Percentiles rank a stretch among this genome's conserved stretches.
Conservation (phyloP, 2,888 invertebrate species). For the Ischnus inquisitorius region DNA sequence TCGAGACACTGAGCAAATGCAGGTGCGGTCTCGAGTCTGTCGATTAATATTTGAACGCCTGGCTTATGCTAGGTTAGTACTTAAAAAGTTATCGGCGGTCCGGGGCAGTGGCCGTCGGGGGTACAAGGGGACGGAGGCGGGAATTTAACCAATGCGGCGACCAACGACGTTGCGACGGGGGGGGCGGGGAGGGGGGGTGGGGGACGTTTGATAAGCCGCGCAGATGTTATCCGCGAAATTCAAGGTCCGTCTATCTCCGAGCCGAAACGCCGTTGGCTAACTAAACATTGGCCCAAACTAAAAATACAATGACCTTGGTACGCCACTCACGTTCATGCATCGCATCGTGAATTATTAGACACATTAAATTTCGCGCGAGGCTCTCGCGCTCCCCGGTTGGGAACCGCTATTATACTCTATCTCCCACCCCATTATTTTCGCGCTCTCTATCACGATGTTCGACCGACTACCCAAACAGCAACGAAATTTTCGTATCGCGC, state of each 20-base stretch:
- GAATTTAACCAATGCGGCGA: conserved; percentile 20
- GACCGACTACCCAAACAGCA: background rate
- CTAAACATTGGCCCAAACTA: conserved; percentile 84
- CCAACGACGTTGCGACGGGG: conserved; percentile 38
- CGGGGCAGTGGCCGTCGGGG: conserved; percentile 54
- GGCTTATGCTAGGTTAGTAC: conserved; percentile 85
- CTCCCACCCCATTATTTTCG: conserved; percentile 35
- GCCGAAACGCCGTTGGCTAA: conserved; percentile 79
- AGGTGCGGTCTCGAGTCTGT: conserved; percentile 79
- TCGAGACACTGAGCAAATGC: conserved; percentile 79
- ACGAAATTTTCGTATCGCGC: conserved; percentile 24
- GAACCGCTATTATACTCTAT: conserved; percentile 34
- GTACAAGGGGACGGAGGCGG: conserved; percentile 25
- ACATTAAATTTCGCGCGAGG: conserved; percentile 77
- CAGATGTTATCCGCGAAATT: conserved; percentile 85
- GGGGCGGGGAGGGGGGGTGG: conserved; percentile 47
- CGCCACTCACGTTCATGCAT: conserved; percentile 81
- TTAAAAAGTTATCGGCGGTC: conserved; percentile 78
- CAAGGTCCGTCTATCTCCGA: conserved; percentile 84
- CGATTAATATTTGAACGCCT: conserved; percentile 84
- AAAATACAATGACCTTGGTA: conserved; percentile 84
- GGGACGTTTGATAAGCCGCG: conserved; percentile 81
- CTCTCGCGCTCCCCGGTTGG: conserved; percentile 47
- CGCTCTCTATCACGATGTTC: conserved; percentile 20
- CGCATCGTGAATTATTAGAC: conserved; percentile 81